Evolutionary conservation across 2,797 vertebrate species (phyloP), one percentile per base, ranked within the genome.

Genomic region (Dallia pectoralis): DNA sequence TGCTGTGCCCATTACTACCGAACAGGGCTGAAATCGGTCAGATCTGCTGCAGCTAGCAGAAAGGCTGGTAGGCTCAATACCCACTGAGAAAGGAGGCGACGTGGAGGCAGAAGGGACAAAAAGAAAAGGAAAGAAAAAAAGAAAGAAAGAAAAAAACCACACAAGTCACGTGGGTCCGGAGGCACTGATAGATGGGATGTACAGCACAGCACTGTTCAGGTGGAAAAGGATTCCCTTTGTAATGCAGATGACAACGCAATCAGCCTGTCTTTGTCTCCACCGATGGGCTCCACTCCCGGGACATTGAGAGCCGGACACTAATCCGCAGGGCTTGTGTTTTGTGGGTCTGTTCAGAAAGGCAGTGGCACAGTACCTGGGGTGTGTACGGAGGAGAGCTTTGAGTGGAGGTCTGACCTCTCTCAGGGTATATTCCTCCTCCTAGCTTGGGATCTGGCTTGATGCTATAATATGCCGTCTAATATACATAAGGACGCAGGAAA

Each of bases 201-300:
- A 78, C 73, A 64, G 82, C 66, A 19, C 48, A 36, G 70, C 74
- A 49, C 15, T 75, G 81, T 84, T 88, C 91, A 93, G 91, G 91
- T 93, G 88, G 87, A 89, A 85, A 66, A 49, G 68, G 82, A 81
- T 86, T 88, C 83, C 77, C 82, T 92, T 92, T 93, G 91, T 92
- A 81, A 92, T 93, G 91, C 90, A 93, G 89, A 93, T 92, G 89
- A 90, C 87, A 81, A 84, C 82, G 89, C 86, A 92, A 93, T 93
- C 92, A 93, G 88, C 74, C 85, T 18, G 53, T 79, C 87, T 92
- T 92, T 92, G 91, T 92, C 87, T 90, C 84, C 68, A 72, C 84
- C 88, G 79, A 87, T 82, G 89, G 88, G 87, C 85, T 88, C 84
- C 69, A 79, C 84, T 91, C 85, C 87, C 85, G 73, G 83, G 86